Conservation (phyloP, 2,113 vertebrate genomes). For the Eublepharis macularius region DNA sequence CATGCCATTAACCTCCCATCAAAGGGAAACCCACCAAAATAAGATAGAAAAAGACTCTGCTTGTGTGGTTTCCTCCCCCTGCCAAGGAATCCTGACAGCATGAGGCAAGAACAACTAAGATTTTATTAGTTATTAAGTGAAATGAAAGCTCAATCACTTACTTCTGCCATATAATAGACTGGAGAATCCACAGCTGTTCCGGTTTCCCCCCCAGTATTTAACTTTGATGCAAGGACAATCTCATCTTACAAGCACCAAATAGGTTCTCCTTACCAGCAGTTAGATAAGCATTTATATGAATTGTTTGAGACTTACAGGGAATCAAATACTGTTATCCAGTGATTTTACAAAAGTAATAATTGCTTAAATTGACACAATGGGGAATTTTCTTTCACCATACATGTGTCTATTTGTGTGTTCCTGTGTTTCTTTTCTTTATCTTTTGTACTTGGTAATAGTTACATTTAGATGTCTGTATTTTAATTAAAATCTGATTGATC, state of each 20-base stretch:
- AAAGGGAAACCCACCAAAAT: too few relatives aligned
- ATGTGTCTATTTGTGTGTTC: background rate
- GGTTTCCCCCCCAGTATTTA: too few relatives aligned
- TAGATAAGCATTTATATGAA: background rate
- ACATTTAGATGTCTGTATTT: background rate
- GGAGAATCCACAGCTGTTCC: too few relatives aligned
- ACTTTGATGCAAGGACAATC: background rate
- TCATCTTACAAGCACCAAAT: background rate
- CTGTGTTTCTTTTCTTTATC: background rate
- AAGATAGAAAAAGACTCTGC: too few relatives aligned
- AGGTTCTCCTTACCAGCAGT: background rate
- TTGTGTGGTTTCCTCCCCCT: too few relatives aligned
- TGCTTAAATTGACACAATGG: background rate
- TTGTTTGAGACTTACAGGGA: background rate
- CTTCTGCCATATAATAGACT: background rate
- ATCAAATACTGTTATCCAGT: background rate
- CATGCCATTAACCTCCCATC: too few relatives aligned
- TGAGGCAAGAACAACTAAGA: background rate
- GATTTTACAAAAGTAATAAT: background rate
- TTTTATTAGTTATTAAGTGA: background rate
- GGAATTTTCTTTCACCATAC: background rate
- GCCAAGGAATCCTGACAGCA: too few relatives aligned
- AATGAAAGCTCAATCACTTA: background rate
- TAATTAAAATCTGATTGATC: background rate
- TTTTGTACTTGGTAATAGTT: background rate